These are phyloP conservation scores for Colinus virginianus DNA, from an alignment of 2,113 vertebrate species.

Conservation along the genomic window DNA sequence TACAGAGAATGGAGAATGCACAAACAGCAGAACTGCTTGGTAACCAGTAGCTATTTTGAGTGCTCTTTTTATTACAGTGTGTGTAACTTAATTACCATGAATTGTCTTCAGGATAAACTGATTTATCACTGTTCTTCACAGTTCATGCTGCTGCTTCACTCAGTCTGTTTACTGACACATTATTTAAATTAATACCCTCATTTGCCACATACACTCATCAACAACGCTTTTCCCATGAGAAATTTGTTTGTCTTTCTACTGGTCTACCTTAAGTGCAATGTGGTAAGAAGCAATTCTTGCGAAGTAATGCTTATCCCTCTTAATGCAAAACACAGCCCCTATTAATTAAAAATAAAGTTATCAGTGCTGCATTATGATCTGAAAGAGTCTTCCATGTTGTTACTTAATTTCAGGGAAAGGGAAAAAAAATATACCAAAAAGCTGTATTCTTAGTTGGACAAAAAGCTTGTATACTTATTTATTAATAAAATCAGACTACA, in stretches of 20 bases:
- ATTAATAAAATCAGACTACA: not conserved
- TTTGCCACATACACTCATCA: conserved; percentile 1
- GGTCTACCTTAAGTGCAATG: not conserved
- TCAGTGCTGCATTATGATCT: not conserved
- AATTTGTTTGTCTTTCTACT: conserved; percentile 36
- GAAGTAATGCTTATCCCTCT: conserved; percentile 24
- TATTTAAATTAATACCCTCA: conserved; percentile 44
- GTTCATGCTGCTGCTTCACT: not conserved
- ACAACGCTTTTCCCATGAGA: conserved; percentile 61
- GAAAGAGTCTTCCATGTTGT: not conserved
- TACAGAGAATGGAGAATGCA: not conserved
- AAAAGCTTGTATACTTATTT: not conserved
- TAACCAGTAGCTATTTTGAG: not conserved
- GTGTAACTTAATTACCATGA: not conserved
- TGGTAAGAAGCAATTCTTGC: conserved; percentile 10
- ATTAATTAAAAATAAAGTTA: not conserved
- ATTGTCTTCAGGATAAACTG: conserved; percentile 8
- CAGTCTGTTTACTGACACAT: not conserved
- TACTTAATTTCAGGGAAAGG: not conserved
- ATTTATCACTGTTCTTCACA: not conserved
- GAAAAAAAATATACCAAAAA: not conserved
- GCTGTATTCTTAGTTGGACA: not conserved
- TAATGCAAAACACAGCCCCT: conserved; percentile 24
- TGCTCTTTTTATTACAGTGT: not conserved
- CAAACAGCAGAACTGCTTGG: not conserved